Conservation (phyloP, 2,113 vertebrate genomes). For the Verasper variegatus region DNA sequence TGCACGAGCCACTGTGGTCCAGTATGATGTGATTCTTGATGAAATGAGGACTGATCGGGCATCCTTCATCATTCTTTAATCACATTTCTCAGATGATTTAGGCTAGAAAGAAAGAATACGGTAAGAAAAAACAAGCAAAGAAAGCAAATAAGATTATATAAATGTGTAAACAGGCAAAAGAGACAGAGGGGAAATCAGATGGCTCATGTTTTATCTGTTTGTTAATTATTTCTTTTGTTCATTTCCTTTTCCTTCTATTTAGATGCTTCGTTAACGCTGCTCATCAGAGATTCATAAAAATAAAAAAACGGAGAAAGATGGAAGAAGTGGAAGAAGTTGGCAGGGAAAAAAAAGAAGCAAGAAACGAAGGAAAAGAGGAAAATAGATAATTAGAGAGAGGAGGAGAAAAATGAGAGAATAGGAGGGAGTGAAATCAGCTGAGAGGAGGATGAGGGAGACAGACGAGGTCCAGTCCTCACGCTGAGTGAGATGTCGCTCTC, state of each 20-base stretch:
- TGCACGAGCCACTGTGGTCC: not conserved
- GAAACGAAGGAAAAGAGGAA: slow-evolving; percentile 1
- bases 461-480: not conserved
- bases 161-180: slow-evolving; percentile 54
- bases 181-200: slow-evolving; percentile 70
- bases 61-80: slow-evolving; percentile 12
- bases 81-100: slow-evolving; percentile 3
- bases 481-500: slow-evolving; percentile 52
- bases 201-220: slow-evolving; percentile 62
- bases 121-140: not conserved
- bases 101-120: not conserved
- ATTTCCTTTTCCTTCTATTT: slow-evolving; percentile 61
- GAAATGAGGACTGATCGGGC: not conserved
- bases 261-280: slow-evolving; percentile 51
- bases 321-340: slow-evolving; percentile 26
- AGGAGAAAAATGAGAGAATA: not conserved
- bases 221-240: slow-evolving; percentile 67
- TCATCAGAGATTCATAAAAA: slow-evolving; percentile 68
- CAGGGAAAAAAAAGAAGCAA: slow-evolving; percentile 28
- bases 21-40: slow-evolving; percentile 3
- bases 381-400: not conserved
- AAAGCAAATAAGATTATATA: slow-evolving; percentile 29
- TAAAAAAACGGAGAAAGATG: slow-evolving; percentile 10
- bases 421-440: slow-evolving; percentile 12
- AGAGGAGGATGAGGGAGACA: slow-evolving; percentile 1